phyloP scores from a whole-genome alignment of 2,888 invertebrate genomes.

The Hydraecia micacea region DNA sequence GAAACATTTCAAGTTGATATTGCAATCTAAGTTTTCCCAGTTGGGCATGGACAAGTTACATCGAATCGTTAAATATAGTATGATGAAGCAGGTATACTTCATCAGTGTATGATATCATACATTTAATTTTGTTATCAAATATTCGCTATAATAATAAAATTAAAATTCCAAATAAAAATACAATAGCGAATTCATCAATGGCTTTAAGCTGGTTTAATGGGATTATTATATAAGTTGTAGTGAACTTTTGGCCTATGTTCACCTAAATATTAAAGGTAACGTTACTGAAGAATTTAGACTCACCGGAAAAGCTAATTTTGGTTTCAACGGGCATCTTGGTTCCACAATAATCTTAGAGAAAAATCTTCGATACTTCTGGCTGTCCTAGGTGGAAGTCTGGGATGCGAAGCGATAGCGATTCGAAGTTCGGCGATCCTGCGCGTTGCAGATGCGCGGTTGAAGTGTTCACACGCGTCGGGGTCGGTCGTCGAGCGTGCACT shows the following conservation, averaged over 20 bases:
- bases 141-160: conserved; percentile 26
- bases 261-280: conserved; percentile 32
- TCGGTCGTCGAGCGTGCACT: conserved; percentile 84
- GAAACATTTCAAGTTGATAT: conserved; percentile 28
- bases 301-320: conserved; percentile 88
- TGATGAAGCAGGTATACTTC: conserved; percentile 28
- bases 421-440: conserved; percentile 71
- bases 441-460: conserved; percentile 75
- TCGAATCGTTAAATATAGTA: conserved; percentile 14
- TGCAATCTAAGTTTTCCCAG: conserved; percentile 14
- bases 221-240: conserved; percentile 43
- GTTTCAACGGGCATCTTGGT: conserved; percentile 87
- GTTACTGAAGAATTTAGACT: conserved; percentile 72
- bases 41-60: conserved; percentile 3
- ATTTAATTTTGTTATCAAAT: conserved; percentile 34
- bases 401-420: conserved; percentile 55
- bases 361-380: conserved; percentile 50
- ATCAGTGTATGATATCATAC: conserved; percentile 48
- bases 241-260: conserved; percentile 44
- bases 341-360: conserved; percentile 40
- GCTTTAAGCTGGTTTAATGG: conserved; percentile 19
- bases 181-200: conserved; percentile 22
- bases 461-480: conserved; percentile 78
- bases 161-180: conserved; percentile 14
- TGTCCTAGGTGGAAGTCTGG: conserved; percentile 51